Conservation (phyloP, 2,113 vertebrate genomes). For the Genyomyrus donnyi region DNA sequence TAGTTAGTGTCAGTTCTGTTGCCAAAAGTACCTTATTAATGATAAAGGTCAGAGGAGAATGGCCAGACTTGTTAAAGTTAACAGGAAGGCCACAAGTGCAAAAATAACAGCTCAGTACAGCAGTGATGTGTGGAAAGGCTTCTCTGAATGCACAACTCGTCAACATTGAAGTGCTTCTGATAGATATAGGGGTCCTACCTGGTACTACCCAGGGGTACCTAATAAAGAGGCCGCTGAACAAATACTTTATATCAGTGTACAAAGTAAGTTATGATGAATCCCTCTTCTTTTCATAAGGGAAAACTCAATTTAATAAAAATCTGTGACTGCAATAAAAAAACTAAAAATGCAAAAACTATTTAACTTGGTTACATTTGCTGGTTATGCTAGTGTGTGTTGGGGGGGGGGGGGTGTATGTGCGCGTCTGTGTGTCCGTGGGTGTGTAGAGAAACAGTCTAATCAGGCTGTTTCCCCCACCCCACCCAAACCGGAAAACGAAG, state of each 20-base stretch:
- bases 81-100: background rate
- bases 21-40: background rate
- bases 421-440: background rate
- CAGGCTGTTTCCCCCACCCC: background rate
- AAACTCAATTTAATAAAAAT: too few relatives aligned
- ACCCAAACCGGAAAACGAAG: background rate
- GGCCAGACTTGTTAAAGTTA: background rate
- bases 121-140: background rate
- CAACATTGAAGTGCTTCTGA: background rate
- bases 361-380: too few relatives aligned
- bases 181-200: background rate
- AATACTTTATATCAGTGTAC: background rate
- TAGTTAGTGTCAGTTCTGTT: background rate
- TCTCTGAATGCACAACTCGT: background rate
- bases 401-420: background rate
- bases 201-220: background rate
- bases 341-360: too few relatives aligned
- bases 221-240: background rate
- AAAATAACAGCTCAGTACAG: background rate
- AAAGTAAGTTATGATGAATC: background rate
- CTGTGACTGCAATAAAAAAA: too few relatives aligned
- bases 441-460: background rate
- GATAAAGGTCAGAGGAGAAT: background rate
- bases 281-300: background rate
- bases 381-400: background rate